Evolutionary conservation across 2,113 vertebrate species (phyloP).

Genomic region (Myocastor coypus): DNA sequence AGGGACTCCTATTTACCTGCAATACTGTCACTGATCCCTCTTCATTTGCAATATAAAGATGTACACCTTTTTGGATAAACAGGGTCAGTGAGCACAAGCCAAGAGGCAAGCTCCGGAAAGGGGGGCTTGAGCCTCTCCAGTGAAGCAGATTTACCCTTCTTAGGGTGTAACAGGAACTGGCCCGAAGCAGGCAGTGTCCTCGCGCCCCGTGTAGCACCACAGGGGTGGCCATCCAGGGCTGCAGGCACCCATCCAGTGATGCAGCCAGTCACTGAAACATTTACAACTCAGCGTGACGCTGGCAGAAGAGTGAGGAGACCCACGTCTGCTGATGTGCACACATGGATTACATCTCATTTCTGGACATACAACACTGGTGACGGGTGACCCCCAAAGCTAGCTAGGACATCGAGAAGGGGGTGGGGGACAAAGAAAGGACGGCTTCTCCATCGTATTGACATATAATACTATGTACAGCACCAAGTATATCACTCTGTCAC

Average conservation of each 20-base stretch:
- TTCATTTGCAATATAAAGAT: conserved; percentile 55
- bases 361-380: conserved; percentile 72
- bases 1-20: not conserved
- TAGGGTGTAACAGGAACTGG: not conserved
- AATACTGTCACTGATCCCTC: conserved; percentile 46
- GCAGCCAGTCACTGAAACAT: conserved; percentile 33
- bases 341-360: conserved; percentile 45
- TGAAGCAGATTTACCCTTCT: not conserved
- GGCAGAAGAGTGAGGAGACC: not conserved
- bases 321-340: conserved; percentile 1
- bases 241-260: not conserved
- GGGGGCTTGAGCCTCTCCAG: not conserved
- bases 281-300: not conserved
- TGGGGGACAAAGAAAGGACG: conserved; percentile 58
- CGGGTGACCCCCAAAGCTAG: conserved; percentile 83
- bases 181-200: conserved; percentile 13
- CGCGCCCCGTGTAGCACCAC: not conserved
- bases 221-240: conserved; percentile 56
- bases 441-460: conserved; percentile 77
- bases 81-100: not conserved
- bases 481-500: conserved; percentile 82
- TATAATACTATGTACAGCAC: conserved; percentile 88
- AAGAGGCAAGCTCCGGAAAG: not conserved
- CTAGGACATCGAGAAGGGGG: conserved; percentile 80
- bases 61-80: not conserved